These are phyloP conservation scores for Anseranas semipalmata DNA, from an alignment of 2,113 vertebrate genomes.

Conservation along the genomic window DNA sequence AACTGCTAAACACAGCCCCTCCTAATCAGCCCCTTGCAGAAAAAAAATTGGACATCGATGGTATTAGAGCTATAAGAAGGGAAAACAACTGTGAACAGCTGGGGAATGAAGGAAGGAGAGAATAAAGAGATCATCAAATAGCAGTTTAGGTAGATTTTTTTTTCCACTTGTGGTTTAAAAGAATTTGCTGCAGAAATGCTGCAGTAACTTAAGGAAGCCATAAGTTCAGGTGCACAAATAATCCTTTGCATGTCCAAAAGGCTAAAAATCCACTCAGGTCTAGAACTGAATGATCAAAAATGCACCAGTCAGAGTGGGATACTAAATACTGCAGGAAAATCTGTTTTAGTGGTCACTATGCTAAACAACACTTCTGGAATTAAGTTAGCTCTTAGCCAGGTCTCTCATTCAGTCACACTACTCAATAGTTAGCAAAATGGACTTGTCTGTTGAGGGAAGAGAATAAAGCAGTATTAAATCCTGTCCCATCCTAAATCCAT, in stretches of 20 bases:
- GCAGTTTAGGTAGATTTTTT: neutral
- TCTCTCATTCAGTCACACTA: neutral
- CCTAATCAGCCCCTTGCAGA: neutral
- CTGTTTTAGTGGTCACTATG: neutral
- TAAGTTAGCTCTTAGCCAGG: neutral
- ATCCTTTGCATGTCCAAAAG: neutral
- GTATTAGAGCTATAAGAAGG: neutral
- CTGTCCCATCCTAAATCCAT: neutral
- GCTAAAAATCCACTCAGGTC: neutral
- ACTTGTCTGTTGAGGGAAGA: neutral
- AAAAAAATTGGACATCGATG: neutral
- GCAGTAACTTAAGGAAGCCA: neutral
- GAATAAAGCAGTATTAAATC: neutral
- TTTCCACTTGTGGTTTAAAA: neutral
- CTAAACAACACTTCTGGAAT: neutral
- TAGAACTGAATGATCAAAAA: neutral
- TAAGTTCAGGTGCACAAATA: neutral
- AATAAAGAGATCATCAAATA: neutral
- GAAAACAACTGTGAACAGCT: neutral
- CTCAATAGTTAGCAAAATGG: neutral
- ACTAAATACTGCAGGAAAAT: neutral
- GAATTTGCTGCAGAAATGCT: neutral
- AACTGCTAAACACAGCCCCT: neutral
- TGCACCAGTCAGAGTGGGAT: neutral
- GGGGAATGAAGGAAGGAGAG: neutral